These are phyloP conservation scores for Dioctria linearis DNA, from an alignment of 2,888 invertebrate species.

Conservation along the genomic window DNA sequence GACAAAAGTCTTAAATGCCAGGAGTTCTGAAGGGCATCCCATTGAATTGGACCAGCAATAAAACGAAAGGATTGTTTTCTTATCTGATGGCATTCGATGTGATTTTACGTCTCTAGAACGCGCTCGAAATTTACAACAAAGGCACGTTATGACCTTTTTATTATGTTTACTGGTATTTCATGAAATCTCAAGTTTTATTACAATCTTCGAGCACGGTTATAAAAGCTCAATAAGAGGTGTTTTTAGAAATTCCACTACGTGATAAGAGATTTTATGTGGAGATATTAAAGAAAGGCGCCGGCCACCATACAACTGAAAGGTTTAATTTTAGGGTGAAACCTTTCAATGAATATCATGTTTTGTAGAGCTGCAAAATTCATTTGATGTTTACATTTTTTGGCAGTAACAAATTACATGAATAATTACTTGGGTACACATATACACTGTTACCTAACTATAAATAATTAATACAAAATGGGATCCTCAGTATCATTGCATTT, in stretches of 20 bases:
- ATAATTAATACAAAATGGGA: too few species aligned
- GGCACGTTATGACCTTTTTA: slow-evolving; percentile 50
- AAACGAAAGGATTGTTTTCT: slow-evolving; percentile 51
- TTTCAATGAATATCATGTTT: neutral
- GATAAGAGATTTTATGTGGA: slow-evolving; percentile 42
- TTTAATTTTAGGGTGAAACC: slow-evolving; percentile 13
- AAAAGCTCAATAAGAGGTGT: slow-evolving; percentile 51
- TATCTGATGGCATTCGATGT: slow-evolving; percentile 51
- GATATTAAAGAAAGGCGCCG: neutral
- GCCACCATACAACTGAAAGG: neutral
- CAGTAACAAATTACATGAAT: slow-evolving; percentile 30
- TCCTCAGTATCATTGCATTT: too few species aligned
- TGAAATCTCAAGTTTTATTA: slow-evolving; percentile 51
- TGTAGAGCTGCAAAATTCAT: slow-evolving; percentile 4
- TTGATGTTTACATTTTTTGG: neutral
- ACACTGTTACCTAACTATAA: too few species aligned
- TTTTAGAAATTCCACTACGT: slow-evolving; percentile 46
- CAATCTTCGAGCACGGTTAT: slow-evolving; percentile 16
- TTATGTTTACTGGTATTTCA: slow-evolving; percentile 50
- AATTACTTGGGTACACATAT: slow-evolving; percentile 14
- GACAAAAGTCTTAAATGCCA: slow-evolving; percentile 17
- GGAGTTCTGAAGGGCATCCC: slow-evolving; percentile 40
- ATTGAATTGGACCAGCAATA: slow-evolving; percentile 52
- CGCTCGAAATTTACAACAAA: slow-evolving; percentile 49
- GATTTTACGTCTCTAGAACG: slow-evolving; percentile 49